Evolutionary conservation across 2,888 invertebrate species (phyloP), one percentile per base, ranked within the genome.

Genomic region (Baccha elongata): DNA sequence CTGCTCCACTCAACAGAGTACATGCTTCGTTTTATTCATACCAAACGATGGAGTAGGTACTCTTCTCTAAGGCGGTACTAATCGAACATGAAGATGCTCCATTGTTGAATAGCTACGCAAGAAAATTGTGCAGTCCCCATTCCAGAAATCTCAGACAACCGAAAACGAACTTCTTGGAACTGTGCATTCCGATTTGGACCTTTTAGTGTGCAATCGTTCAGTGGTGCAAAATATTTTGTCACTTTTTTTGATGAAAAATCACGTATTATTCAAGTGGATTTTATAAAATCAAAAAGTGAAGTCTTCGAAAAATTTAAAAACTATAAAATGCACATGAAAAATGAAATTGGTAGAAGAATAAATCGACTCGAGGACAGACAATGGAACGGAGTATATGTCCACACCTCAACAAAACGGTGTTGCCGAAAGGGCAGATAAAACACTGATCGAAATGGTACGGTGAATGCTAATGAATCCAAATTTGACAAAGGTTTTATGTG

Each of bases 241-340:
- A 78, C 72, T 10, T 78, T 79, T 26, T 72, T 60, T 11, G 65
- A 79, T 40, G 65, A 72, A 15, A 50, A 72, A 4, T 65, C 65
- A 1, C 29, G 65, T 26, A 65, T 10, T n/a, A 53, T 52, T n/a
- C 40, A 71, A 58, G 29, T 65, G 3, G 53, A 46, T 65, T 78
- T 71, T 13, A 42, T 78, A 2, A 55, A 40, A 13, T 21, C 26
- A 21, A 58, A 69, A 42, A 58, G 58, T 46, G 55, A 69, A 15
- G 55, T 46, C 4, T 46, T 69, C 7, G 46, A 40, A 46, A 32
- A 44, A 21, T 69, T 55, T 37, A 23, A 46, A 10, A 44, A 32
- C 44, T 55, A 19, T 5, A 60, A 69, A 15, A 4, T 32, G 3
- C 11, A 6, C 4, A 15, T 7, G 7, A 26, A 52, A 4, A 52